phyloP scores from a whole-genome alignment of 92 coral and sea anemone genomes.

The Epizoanthus rinbou region DNA sequence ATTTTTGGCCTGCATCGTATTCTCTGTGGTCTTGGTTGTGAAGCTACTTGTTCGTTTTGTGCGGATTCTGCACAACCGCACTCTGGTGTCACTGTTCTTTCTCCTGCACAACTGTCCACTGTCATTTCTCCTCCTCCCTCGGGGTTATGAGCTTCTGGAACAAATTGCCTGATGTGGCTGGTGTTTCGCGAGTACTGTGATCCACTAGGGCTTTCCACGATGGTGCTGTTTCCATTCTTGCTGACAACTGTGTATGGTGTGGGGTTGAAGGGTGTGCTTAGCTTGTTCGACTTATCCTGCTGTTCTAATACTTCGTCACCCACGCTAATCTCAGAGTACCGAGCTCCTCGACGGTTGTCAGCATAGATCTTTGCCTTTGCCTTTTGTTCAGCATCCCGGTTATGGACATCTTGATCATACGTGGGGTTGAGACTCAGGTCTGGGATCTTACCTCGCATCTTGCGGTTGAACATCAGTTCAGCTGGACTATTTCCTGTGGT shows the following conservation, averaged over 20 bases:
- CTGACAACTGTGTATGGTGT: slow-evolving; percentile 27
- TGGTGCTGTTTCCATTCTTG: slow-evolving; percentile 23
- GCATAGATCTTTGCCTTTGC: slow-evolving; percentile 33
- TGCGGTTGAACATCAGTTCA: slow-evolving; percentile 55
- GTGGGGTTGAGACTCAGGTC: slow-evolving; percentile 23
- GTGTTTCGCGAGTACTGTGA: slow-evolving; percentile 32
- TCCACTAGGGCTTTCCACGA: slow-evolving; percentile 11
- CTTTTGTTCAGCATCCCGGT: slow-evolving; percentile 33
- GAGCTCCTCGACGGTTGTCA: background rate
- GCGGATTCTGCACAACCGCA: background rate
- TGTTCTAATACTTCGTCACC: slow-evolving; percentile 6
- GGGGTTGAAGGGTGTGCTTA: background rate
- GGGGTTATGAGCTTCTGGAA: too few relatives aligned
- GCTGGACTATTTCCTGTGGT: slow-evolving; percentile 62
- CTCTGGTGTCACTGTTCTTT: background rate
- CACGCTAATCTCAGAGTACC: background rate
- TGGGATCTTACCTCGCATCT: slow-evolving; percentile 56
- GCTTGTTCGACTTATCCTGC: background rate
- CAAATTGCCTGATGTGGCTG: background rate
- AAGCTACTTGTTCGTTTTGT: too few relatives aligned
- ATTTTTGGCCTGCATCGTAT: too few relatives aligned
- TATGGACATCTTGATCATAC: background rate
- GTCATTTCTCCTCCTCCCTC: too few relatives aligned
- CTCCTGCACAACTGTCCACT: background rate
- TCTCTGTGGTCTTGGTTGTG: too few relatives aligned